Conservation (phyloP, 2,888 invertebrate species). For the Melikaiella ostensackeni region DNA sequence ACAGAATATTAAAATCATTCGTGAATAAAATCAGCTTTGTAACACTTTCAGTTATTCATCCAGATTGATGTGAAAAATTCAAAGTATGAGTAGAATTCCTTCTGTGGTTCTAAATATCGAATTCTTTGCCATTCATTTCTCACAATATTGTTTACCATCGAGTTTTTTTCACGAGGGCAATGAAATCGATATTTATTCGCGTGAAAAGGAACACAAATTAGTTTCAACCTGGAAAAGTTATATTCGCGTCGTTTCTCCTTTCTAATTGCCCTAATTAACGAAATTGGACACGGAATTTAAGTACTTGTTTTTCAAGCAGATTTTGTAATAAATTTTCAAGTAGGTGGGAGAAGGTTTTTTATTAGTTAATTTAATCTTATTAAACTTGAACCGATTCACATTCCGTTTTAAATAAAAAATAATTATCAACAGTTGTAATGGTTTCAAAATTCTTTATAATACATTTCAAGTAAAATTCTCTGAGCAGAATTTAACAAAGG, state of each 20-base stretch:
- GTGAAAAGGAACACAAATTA: slow-evolving; percentile 22
- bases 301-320: not conserved
- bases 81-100: slow-evolving; percentile 1
- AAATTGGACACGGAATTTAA: not conserved
- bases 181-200: slow-evolving; percentile 15
- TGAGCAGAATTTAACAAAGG: not conserved
- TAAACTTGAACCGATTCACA: not conserved
- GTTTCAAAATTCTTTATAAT: not conserved
- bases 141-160: not conserved
- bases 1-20: too few species aligned
- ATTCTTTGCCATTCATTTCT: slow-evolving; percentile 4
- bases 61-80: not conserved
- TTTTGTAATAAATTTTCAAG: slow-evolving; percentile 5
- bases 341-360: not conserved
- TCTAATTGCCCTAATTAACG: slow-evolving; percentile 16
- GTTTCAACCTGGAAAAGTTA: slow-evolving; percentile 21
- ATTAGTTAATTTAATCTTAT: not conserved
- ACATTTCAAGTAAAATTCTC: not conserved
- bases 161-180: not conserved
- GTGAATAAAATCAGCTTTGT: not conserved
- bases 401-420: not conserved
- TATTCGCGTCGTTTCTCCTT: not conserved
- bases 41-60: not conserved
- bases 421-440: not conserved
- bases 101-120: not conserved